Base-by-base conservation (phyloP, 2,888 invertebrate genomes). In the Andrena trimmerana region DNA sequence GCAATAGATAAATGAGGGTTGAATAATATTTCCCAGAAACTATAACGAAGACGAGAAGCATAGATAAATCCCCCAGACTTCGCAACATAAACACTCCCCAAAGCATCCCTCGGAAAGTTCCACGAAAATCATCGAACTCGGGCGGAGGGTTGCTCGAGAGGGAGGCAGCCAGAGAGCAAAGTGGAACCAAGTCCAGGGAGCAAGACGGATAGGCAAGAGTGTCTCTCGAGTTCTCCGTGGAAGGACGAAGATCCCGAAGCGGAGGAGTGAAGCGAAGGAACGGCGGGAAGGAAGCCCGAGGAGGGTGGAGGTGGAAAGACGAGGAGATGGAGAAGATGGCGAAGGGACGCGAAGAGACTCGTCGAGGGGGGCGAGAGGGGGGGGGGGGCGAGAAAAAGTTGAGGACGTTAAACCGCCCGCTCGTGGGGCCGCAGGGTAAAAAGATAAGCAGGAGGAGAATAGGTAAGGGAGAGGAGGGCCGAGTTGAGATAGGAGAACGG, bases 401-500 rank as follows among this genome's bases (percentile, higher is more conserved):
- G 86, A 86, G 88, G 87, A 89, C 81, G 86, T 86, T 86, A 88
- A 86, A 86, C 83, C 81, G 77, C 81, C 86, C 84, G 87, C 79
- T 89, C 86, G 83, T 76, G 83, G 81, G 65, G 81, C 85, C 83
- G 74, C 86, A 73, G 75, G 85, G 78, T 84, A 86, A 89, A 86
- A 89, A 87, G 88, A 86, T 85, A 78, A 86, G 87, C 83, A 84
- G 78, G 42, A 83, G 83, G 52, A 78, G 85, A 72, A 79, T 83
- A 80, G 73, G 69, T 48, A 72, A 81, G 73, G 59, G 71, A 54
- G 62, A 59, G 54, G 62, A 60, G 67, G 54, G 42, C 66, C 29
- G 72, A 62, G 33, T 71, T 10, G 78, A 80, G 82, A 52, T 36
- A 62, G 68, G 57, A 67, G 63, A 63, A 68, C 13, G 59, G 16